phyloP scores from a whole-genome alignment of 2,113 vertebrate species.

The Muscicapa adusta region DNA sequence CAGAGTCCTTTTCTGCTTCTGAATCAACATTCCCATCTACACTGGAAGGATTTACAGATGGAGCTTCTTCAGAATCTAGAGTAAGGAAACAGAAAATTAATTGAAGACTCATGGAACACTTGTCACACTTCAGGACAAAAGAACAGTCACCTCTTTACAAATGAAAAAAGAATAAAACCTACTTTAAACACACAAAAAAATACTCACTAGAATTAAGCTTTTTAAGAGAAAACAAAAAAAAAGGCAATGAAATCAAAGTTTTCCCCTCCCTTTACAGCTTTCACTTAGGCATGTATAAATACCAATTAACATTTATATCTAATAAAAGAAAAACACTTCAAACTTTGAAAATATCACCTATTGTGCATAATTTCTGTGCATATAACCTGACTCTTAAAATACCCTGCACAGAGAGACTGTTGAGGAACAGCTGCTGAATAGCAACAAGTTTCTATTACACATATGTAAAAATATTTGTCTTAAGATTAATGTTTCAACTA shows the following conservation, averaged over 20 bases:
- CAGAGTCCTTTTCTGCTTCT: slow-evolving; percentile 88
- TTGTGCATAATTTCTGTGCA: neutral
- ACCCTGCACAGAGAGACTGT: neutral
- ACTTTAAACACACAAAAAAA: neutral
- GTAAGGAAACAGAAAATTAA: slow-evolving; percentile 33
- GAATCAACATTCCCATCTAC: slow-evolving; percentile 93
- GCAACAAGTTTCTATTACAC: neutral
- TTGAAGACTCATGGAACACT: neutral
- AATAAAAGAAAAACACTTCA: neutral
- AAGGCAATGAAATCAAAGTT: neutral
- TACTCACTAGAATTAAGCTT: neutral
- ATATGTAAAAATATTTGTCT: neutral
- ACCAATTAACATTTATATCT: neutral
- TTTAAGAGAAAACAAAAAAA: neutral
- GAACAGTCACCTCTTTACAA: neutral
- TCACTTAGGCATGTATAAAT: neutral
- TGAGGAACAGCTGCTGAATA: neutral
- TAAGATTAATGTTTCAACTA: neutral
- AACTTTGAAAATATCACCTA: neutral
- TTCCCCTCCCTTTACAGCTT: neutral
- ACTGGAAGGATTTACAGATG: slow-evolving; percentile 92
- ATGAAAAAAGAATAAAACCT: neutral
- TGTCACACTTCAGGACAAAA: neutral
- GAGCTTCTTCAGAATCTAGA: slow-evolving; percentile 92
- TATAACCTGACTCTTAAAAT: neutral